Evolutionary conservation across 2,888 invertebrate genomes (phyloP), one percentile per base, ranked within the genome.

Genomic region (Metacarcinus magister): DNA sequence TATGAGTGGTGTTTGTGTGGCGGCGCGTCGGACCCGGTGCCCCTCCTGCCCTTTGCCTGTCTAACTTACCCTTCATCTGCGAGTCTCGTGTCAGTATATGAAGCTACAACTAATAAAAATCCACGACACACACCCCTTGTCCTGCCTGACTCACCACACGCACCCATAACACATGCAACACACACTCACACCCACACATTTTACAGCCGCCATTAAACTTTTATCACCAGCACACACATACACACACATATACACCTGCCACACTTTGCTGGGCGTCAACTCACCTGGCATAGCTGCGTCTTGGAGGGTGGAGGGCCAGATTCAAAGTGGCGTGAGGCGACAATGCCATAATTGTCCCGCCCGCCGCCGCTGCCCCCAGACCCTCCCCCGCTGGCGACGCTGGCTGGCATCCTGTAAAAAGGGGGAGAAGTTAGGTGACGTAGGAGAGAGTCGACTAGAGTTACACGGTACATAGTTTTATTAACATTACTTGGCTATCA

Each of bases 251-350:
- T 2, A 60, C 60, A 60, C 60, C n/a, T n/a, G 23, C n/a, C 67
- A 7, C n/a, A 7, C 67, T 67, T n/a, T n/a, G 5, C 19, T n/a
- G 19, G 5, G 19, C 67, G 10, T 3, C n/a, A 1, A 48, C 92
- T 48, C 28, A 92, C 92, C 92, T 44, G 28, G 16, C 46, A 46
- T 28, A 92, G 92, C 48, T 92, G 92, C 92, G 54, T 92, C 48
- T 92, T 92, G 46, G 92, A 92, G 48, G 92, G 92, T n/a, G 92
- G 92, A 0, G 92, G 92, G 28, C 92, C 92, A 3, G 92, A 92
- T 54, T 92, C 54, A 32, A 92, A 92, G 54, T 92, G 92, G 19
- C 92, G 44, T 5, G 92, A 48, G 28, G 92, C 48, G 28, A 92
- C 92, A 28, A 92, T 28, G 1, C 92, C 92, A 92, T 92, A 92